Base-by-base conservation (phyloP, 2,113 vertebrate genomes). In the Edolisoma coerulescens region DNA sequence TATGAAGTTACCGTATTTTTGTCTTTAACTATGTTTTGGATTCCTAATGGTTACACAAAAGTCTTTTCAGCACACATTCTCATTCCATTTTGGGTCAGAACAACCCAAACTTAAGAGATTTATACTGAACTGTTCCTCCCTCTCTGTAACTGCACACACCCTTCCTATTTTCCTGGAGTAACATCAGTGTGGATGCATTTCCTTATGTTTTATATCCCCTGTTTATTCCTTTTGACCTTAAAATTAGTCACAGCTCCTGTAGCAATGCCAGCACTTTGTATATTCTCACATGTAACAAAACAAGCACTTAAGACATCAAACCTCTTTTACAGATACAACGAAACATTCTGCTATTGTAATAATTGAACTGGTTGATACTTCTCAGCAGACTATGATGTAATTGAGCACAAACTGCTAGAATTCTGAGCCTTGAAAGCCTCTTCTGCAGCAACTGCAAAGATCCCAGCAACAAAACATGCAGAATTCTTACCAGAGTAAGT, bases 401-500 rank as follows among this genome's bases (percentile, higher is more conserved):
- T 0, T 20, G 17, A 71, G 35, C 9, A 45, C 0, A 0, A 80
- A 70, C 9, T 68, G 16, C 26, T 75, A 81, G 39, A 82, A 83
- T 54, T 37, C 27, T 15, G 8, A 64, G 23, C 1, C 2, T 5
- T 39, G 76, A 67, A 75, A 68, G 3, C 21, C 24, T 69, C n/a
- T 69, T 27, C 44, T 54, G 42, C 10, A 61, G 17, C 14, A 87
- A 76, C 1, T 75, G 15, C n/a, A 82, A 71, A 82, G 19, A 81
- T 23, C 3, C 7, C 27, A 74, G 20, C 8, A 84, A 35, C 5
- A 53, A 14, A 67, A 77, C 3, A 63, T 6, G 13, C n/a, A 63
- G 76, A 87, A 76, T 52, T 90, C 98, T 98, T 98, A 99, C 99
- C 99, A 73, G 99, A 99, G 84, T 99, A 99, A 56, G 99, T 99